Conservation (phyloP, 2,888 invertebrate genomes). For the Lithophane semibrunnea region DNA sequence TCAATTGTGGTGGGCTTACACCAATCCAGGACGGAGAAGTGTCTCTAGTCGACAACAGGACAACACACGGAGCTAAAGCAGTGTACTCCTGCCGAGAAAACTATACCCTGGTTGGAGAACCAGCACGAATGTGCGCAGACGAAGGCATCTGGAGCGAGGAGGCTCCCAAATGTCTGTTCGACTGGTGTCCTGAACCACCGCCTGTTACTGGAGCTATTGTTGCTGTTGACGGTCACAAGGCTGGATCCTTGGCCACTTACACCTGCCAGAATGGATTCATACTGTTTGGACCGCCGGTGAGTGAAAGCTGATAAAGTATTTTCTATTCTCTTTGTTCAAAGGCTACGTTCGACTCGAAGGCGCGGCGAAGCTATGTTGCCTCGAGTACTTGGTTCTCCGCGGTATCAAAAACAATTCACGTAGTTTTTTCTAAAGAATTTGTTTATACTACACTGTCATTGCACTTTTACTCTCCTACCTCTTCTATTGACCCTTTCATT, state of each 20-base stretch:
- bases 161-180: conserved; percentile 95
- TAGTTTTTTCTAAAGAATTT: too few species aligned
- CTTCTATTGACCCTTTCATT: not conserved
- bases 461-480: not conserved
- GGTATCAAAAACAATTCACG: not conserved
- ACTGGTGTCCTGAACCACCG: conserved; percentile 97
- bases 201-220: conserved; percentile 94
- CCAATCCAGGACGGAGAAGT: conserved; percentile 94
- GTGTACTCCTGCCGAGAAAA: conserved; percentile 95
- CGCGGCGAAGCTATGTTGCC: not conserved
- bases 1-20: conserved; percentile 94
- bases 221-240: conserved; percentile 92
- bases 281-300: conserved; percentile 94
- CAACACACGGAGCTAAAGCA: conserved; percentile 94
- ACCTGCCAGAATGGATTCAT: conserved; percentile 96
- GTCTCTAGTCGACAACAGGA: conserved; percentile 92
- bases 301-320: conserved; percentile 64
- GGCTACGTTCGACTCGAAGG: not conserved
- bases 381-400: not conserved
- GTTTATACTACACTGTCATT: not conserved
- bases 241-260: conserved; percentile 95
- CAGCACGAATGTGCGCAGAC: conserved; percentile 93
- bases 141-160: conserved; percentile 94
- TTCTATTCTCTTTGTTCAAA: not conserved
- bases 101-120: conserved; percentile 95